A percentile compares a stretch with the other conserved stretches of the same genome.
phyloP scores from a whole-genome alignment of 1,140 invertebrate genomes.

The Drosophila nigrodunni region DNA sequence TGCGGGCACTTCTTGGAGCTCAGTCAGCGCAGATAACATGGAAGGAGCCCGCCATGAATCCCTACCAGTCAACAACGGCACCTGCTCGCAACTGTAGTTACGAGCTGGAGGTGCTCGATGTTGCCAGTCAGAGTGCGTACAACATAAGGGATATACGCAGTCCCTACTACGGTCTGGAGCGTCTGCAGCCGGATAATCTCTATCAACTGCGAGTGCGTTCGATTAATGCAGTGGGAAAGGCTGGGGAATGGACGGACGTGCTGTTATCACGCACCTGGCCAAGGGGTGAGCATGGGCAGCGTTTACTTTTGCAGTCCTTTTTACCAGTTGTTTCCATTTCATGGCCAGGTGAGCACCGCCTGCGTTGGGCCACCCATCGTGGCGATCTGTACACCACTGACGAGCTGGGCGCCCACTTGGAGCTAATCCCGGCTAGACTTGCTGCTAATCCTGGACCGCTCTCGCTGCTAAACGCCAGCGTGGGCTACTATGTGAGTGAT shows the following conservation, averaged over 20 bases:
- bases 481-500: conserved; percentile 59
- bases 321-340: too few species aligned
- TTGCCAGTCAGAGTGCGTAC: conserved; percentile 83
- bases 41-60: conserved; percentile 90
- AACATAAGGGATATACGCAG: conserved; percentile 86
- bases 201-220: conserved; percentile 90
- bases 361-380: conserved; percentile 89
- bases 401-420: conserved; percentile 86
- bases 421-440: conserved; percentile 8
- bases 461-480: conserved; percentile 60
- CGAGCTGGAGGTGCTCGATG: conserved; percentile 90
- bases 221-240: conserved; percentile 87
- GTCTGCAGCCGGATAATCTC: conserved; percentile 89
- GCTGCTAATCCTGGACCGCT: conserved; percentile 28
- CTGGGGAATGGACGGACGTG: conserved; percentile 93
- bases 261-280: conserved; percentile 89
- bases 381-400: conserved; percentile 89
- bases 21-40: conserved; percentile 91
- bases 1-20: conserved; percentile 92
- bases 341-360: conserved; percentile 57
- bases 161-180: conserved; percentile 88
- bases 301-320: too few species aligned
- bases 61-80: conserved; percentile 92
- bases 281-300: conserved; percentile 58
- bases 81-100: conserved; percentile 95